Evolutionary conservation across 2,113 vertebrate genomes (phyloP).

Genomic region (Ondatra zibethicus): DNA sequence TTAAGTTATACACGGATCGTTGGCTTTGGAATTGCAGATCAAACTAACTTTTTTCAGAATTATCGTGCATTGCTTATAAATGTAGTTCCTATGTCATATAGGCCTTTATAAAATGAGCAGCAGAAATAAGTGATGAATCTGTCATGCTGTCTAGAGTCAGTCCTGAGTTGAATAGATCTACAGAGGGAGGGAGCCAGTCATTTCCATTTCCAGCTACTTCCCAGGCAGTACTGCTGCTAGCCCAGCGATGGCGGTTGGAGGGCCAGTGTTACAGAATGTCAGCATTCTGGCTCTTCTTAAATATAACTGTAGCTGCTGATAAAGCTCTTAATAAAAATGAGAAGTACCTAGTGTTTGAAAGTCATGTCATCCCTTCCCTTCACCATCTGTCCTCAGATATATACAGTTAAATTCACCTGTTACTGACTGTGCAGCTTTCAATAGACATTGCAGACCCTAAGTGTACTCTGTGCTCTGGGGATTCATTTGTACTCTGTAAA

Average conservation of each 20-base stretch:
- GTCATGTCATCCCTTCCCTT: not conserved
- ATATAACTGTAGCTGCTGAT: not conserved
- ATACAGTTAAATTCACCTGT: not conserved
- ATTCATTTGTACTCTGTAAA: conserved; percentile 14
- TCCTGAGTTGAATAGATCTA: not conserved
- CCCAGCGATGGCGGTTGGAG: not conserved
- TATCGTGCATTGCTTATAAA: not conserved
- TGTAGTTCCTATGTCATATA: not conserved
- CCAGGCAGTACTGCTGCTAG: not conserved
- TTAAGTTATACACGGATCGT: not conserved
- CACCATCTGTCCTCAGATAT: not conserved
- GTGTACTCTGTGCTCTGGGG: not conserved
- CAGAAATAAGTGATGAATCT: not conserved
- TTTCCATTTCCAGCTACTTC: not conserved
- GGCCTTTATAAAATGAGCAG: not conserved
- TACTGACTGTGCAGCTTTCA: not conserved
- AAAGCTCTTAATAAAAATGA: conserved; percentile 10
- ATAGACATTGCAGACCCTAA: not conserved
- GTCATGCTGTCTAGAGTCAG: not conserved
- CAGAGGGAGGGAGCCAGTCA: not conserved
- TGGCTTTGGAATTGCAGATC: not conserved
- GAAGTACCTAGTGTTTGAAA: not conserved
- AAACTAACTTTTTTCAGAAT: not conserved
- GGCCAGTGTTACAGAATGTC: not conserved
- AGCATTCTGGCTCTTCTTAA: not conserved